phyloP scores from a whole-genome alignment of 2,888 invertebrate genomes.

The Cynaeus angustus region DNA sequence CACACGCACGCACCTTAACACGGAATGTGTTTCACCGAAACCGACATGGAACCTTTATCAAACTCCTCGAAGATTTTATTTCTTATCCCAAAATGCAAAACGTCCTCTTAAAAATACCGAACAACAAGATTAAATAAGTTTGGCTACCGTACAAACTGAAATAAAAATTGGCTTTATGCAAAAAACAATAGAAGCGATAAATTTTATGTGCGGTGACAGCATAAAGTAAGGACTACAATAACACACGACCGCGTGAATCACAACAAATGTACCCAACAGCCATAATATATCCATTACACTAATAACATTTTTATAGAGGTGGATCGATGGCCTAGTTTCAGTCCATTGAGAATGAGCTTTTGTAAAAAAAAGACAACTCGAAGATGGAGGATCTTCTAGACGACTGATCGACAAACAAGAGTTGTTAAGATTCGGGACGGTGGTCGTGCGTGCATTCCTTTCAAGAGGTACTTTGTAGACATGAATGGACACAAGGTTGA shows the following conservation, averaged over 20 bases:
- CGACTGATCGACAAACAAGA: conserved; percentile 22
- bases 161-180: conserved; percentile 47
- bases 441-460: conserved; percentile 8
- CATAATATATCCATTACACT: conserved; percentile 62
- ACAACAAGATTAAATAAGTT: conserved; percentile 36
- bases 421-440: conserved; percentile 7
- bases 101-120: conserved; percentile 15
- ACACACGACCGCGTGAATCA: conserved; percentile 41
- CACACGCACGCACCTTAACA: conserved; percentile 23
- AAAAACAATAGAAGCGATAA: conserved; percentile 45
- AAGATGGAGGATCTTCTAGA: conserved; percentile 17
- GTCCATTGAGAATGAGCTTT: conserved; percentile 55
- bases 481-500: conserved; percentile 8
- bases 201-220: conserved; percentile 44
- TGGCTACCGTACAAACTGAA: conserved; percentile 41
- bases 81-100: conserved; percentile 12
- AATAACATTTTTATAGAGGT: conserved; percentile 64
- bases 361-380: conserved; percentile 33
- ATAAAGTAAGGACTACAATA: conserved; percentile 45
- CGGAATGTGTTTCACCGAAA: conserved; percentile 30
- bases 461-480: conserved; percentile 6
- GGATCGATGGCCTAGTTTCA: conserved; percentile 63
- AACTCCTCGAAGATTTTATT: background rate
- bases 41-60: conserved; percentile 3
- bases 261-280: conserved; percentile 44